Percentiles rank a stretch among this genome's conserved stretches.
Conservation (phyloP, 2,888 invertebrate genomes). For the Macrophya alboannulata region DNA sequence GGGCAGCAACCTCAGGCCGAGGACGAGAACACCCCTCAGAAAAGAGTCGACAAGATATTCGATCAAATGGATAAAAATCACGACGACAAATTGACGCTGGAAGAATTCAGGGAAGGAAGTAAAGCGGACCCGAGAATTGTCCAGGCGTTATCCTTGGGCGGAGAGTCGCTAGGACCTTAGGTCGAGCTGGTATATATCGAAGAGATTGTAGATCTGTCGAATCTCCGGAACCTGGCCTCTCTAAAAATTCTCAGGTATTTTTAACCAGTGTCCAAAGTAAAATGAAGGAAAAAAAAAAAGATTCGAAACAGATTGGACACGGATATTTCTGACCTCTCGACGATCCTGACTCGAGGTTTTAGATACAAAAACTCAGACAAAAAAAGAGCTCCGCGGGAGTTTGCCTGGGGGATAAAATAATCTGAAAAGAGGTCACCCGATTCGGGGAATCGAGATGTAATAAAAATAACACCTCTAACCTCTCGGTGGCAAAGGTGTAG, state of each 20-base stretch:
- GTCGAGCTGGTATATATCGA: background rate
- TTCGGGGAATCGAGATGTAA: background rate
- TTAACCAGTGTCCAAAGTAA: background rate
- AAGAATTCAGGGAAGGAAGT: conserved; percentile 98
- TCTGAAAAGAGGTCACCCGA: conserved; percentile 31
- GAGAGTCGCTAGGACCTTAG: conserved; percentile 67
- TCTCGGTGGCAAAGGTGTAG: background rate
- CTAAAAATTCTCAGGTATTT: conserved; percentile 40
- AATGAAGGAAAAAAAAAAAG: background rate
- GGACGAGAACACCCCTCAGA: conserved; percentile 96
- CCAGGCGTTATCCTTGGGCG: conserved; percentile 94
- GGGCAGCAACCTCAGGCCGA: conserved; percentile 94
- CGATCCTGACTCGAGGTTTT: background rate
- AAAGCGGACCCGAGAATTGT: conserved; percentile 99
- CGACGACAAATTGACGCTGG: conserved; percentile 96
- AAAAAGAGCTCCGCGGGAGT: background rate
- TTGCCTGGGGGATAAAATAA: background rate
- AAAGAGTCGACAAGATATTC: conserved; percentile 98
- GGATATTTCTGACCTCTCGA: background rate
- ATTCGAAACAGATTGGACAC: background rate
- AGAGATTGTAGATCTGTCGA: conserved; percentile 11
- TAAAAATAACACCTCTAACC: background rate
- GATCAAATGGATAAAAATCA: conserved; percentile 99
- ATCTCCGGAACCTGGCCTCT: conserved; percentile 12
- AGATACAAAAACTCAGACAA: background rate